Evolutionary conservation across 2,113 vertebrate species (phyloP), one percentile per base, ranked within the genome.

Genomic region (Anolis carolinensis): DNA sequence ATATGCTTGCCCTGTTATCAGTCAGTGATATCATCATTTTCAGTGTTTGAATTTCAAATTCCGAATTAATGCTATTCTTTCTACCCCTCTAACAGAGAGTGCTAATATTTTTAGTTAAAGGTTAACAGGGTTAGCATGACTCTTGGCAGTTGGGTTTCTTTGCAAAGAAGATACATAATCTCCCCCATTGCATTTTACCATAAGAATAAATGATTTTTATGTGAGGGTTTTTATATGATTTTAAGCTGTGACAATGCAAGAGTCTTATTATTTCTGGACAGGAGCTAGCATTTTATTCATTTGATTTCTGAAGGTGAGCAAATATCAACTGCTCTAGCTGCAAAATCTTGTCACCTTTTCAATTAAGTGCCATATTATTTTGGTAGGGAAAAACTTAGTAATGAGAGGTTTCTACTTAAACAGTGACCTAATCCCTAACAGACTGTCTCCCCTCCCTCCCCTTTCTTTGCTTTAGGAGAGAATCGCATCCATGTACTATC

Each of bases 401-500:
- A 48, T 80, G 76, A 65, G 44, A 70, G 84, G 75, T 72, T 23
- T 13, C 25, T 78, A 1, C 25, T 65, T 84, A 70, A 88, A 48
- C 14, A 71, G 5, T 36, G 6, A 75, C 39, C 5, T 9, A 63
- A 23, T 81, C 0, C 0, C 83, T 92, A 52, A 91, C 79, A 89
- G 27, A 65, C 7, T 20, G 84, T 7, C 21, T 62, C 44, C 55
- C 85, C 82, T 20, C 14, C 86, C 32, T 8, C 7, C 20, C 30
- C 13, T 50, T 36, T 68, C 85, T 78, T 81, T 87, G 68, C 81
- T 88, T 10, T 87, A 99, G 98, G 97, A 93, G 97, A 97, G 83
- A 96, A 96, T 83, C 97, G 96, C 91, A 95, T 99, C 63, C 92
- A 95, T 65, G 94, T 96, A 91, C 95, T 99, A 89, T 96, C 97